These are phyloP conservation scores for Drosophila anomelani DNA, from an alignment of 2,888 invertebrate species.

Conservation along the genomic window DNA sequence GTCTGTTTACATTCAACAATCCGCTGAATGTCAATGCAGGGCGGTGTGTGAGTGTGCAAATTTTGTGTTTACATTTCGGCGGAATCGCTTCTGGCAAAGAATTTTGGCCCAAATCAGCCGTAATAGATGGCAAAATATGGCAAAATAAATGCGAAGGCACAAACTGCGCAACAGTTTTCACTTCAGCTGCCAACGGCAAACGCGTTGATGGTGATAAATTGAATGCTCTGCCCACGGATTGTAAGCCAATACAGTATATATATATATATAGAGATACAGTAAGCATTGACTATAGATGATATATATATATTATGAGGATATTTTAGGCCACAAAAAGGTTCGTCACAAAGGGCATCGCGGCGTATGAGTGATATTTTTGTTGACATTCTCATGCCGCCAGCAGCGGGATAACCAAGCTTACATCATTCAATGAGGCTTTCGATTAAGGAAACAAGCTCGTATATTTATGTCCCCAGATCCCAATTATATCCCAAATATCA, in stretches of 20 bases:
- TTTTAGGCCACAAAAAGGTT: background rate
- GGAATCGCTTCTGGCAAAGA: conserved; percentile 26
- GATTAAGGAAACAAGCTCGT: background rate
- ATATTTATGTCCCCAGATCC: background rate
- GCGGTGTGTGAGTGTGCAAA: conserved; percentile 3
- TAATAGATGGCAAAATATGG: conserved; percentile 18
- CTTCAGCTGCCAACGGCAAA: background rate
- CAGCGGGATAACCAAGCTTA: background rate
- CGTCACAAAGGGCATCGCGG: background rate
- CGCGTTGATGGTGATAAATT: conserved; percentile 38
- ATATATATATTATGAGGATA: too few relatives aligned
- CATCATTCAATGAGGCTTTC: background rate
- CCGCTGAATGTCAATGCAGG: conserved; percentile 19
- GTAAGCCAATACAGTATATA: conserved; percentile 49
- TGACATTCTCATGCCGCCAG: background rate
- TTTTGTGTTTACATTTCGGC: conserved; percentile 41
- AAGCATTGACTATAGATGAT: background rate
- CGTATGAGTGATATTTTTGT: background rate
- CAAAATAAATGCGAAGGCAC: conserved; percentile 12
- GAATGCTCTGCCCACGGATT: conserved; percentile 38
- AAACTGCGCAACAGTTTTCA: conserved; percentile 75
- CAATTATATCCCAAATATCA: background rate
- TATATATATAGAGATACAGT: conserved; percentile 32
- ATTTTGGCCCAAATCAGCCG: conserved; percentile 7
- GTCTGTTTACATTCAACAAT: conserved; percentile 44